Evolutionary conservation across 2,888 invertebrate genomes (phyloP).

Genomic region (Lacanobia wlatinum): DNA sequence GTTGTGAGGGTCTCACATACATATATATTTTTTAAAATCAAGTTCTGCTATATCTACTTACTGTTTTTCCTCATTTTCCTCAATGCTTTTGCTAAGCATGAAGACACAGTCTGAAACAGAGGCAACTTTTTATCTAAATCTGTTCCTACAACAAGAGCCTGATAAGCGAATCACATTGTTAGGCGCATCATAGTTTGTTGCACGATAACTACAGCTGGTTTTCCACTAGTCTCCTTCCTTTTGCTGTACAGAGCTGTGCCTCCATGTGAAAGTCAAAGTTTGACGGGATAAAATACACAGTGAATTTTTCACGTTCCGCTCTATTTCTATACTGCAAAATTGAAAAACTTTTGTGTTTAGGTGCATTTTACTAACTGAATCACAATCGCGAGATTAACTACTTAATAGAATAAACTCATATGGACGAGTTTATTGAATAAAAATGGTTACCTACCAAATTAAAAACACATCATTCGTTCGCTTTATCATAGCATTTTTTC

Average conservation of each 20-base stretch:
- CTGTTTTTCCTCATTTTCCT: not conserved
- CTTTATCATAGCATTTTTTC: not conserved
- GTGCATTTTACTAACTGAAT: not conserved
- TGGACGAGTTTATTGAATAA: not conserved
- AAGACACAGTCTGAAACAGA: conserved; percentile 1
- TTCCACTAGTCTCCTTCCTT: conserved; percentile 14
- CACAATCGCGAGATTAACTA: not conserved
- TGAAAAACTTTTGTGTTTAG: conserved; percentile 2
- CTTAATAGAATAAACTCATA: no score
- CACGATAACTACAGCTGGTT: conserved; percentile 23
- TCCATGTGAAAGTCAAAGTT: not conserved
- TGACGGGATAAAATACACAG: not conserved
- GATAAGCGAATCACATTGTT: conserved; percentile 48
- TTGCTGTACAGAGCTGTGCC: conserved; percentile 1
- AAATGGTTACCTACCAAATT: not conserved
- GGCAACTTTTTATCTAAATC: conserved; percentile 40
- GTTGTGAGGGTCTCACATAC: no score
- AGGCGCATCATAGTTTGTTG: conserved; percentile 19
- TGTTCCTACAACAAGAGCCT: conserved; percentile 2
- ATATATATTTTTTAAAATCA: no score
- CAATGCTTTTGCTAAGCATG: no score
- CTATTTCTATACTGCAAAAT: not conserved
- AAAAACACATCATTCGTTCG: not conserved
- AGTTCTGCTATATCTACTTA: not conserved
- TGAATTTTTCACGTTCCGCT: not conserved